Base-by-base conservation (phyloP, 2,797 vertebrate species). In the Urosaurus nigricauda region DNA sequence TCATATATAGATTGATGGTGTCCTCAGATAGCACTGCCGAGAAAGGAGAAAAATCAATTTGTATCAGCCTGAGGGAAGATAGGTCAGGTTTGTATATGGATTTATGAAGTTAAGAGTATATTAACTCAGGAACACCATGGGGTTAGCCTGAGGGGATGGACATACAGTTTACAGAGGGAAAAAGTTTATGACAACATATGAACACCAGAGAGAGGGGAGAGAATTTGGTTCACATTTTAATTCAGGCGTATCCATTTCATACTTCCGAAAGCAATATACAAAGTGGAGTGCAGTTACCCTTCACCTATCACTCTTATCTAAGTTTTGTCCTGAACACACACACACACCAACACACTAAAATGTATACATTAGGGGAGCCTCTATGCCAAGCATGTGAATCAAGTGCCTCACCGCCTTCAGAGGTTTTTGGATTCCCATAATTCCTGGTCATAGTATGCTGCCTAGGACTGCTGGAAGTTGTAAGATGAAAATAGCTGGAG, bases 1-100 rank as follows among this genome's bases (percentile, higher is more conserved):
- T 92, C 91, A 87, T 24, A 79, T 83, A 87, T 16, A 83, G 86
- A 94, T 92, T 93, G 89, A 35, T 88, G 80, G 88, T 89, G 90
- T 86, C 63, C 63, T 60, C 79, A 84, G 70, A 90, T 65, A 90
- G 75, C 32, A 83, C 35, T 51, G 40, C 47, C 65, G 77, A 92
- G 56, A 75, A 89, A 82, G 90, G 86, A 56, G 0, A 0, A 0
- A 74, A 84, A 87, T 73, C 83, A 89, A 93, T 94, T 93, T 92
- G 86, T 90, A 90, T 93, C 87, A 81, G 79, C 89, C 77, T 71
- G 3, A 29, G 74, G 88, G 87, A 78, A 88, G 2, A 73, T 12
- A 2, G 70, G 89, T 78, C 91, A 87, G 83, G 86, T 88, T 93
- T 85, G 83, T 1, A 1, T 73, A 80, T 26, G 84, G 92, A 92